phyloP scores from a whole-genome alignment of 1,140 invertebrate species.

The Sinella curviseta region DNA sequence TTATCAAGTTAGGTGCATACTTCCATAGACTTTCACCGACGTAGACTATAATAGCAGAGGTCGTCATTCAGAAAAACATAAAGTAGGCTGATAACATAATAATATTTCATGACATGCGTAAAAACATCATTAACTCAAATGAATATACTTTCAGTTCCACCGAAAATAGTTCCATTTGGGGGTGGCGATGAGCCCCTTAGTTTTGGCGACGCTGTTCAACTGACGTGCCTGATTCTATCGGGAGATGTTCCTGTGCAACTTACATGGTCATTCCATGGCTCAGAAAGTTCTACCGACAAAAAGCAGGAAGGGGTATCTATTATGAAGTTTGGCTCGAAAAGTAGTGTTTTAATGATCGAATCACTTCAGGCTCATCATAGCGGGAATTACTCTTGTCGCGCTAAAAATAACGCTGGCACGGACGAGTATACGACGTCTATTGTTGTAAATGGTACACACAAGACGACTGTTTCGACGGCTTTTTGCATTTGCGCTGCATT shows the following conservation, averaged over 20 bases:
- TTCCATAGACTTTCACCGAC: too few relatives aligned
- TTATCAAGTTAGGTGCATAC: too few relatives aligned
- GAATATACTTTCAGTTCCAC: conserved; percentile 64
- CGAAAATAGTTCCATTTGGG: conserved; percentile 63
- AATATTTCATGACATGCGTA: too few relatives aligned
- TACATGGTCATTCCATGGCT: conserved; percentile 65
- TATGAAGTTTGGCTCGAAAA: conserved; percentile 16
- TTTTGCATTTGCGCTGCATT: too few relatives aligned
- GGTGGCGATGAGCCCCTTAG: conserved; percentile 49
- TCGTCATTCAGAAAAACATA: too few relatives aligned
- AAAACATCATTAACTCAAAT: too few relatives aligned
- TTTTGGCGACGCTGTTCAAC: conserved; percentile 13
- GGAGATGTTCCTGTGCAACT: conserved; percentile 53
- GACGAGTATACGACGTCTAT: conserved; percentile 1
- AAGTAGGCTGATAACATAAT: too few relatives aligned
- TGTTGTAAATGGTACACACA: conserved; percentile 71
- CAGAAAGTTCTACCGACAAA: background rate
- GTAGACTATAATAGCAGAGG: too few relatives aligned
- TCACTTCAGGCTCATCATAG: conserved; percentile 50
- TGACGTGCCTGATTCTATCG: background rate
- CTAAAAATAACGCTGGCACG: background rate
- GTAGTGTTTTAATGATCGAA: background rate
- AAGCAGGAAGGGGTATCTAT: conserved; percentile 16
- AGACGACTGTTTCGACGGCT: too few relatives aligned
- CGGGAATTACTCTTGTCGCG: conserved; percentile 58